These are phyloP conservation scores for Drymonia ruficornis DNA, from an alignment of 2,888 invertebrate species.

Conservation along the genomic window DNA sequence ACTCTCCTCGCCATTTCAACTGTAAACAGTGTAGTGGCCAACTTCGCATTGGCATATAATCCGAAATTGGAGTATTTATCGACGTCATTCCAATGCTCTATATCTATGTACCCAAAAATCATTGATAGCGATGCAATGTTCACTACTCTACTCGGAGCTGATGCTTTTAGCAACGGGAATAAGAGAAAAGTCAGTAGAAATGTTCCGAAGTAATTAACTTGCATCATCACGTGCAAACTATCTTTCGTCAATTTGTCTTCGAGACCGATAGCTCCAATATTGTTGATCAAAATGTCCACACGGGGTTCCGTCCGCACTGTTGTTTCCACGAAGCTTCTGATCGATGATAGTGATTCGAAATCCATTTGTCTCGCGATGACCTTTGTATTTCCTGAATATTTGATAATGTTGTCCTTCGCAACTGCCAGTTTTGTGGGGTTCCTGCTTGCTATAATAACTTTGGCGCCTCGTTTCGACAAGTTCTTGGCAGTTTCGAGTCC, in stretches of 20 bases:
- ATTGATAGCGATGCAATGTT: conserved; percentile 83
- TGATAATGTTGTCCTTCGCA: conserved; percentile 48
- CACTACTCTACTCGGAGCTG: conserved; percentile 66
- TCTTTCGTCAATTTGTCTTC: conserved; percentile 82
- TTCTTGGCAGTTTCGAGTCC: conserved; percentile 68
- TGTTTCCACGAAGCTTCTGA: conserved; percentile 84
- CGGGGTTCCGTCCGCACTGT: conserved; percentile 74
- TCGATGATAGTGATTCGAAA: conserved; percentile 76
- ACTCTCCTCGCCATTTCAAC: conserved; percentile 81
- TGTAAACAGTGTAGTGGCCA: conserved; percentile 59
- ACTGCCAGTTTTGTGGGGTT: conserved; percentile 57
- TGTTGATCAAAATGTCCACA: conserved; percentile 74
- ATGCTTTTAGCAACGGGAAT: conserved; percentile 56
- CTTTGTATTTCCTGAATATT: conserved; percentile 47
- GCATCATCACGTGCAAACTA: conserved; percentile 86
- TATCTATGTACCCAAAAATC: conserved; percentile 87
- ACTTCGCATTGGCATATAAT: conserved; percentile 80
- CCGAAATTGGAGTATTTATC: conserved; percentile 85
- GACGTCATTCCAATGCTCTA: conserved; percentile 89
- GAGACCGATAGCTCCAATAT: conserved; percentile 78
- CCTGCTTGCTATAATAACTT: conserved; percentile 83
- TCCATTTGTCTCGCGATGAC: conserved; percentile 70
- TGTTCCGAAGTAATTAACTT: conserved; percentile 76
- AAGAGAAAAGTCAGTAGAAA: conserved; percentile 65
- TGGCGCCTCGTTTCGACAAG: conserved; percentile 79